A percentile compares a stretch with the other conserved stretches of the same genome.
These are phyloP conservation scores for Pandion haliaetus DNA, from an alignment of 2,113 vertebrate genomes.

Conservation along the genomic window DNA sequence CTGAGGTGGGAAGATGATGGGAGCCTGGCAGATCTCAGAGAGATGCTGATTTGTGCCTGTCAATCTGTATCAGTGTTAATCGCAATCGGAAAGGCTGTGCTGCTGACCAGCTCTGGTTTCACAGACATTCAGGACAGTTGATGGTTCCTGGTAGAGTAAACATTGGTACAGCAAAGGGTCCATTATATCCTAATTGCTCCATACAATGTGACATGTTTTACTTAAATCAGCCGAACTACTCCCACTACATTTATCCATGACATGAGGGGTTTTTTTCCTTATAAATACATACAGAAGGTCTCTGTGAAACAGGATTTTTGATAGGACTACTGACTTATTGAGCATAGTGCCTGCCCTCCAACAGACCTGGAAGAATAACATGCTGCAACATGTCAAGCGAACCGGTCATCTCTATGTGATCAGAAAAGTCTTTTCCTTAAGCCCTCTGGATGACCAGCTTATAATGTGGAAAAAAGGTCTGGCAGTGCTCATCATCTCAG, in stretches of 20 bases:
- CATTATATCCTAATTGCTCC: background rate
- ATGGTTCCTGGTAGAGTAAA: background rate
- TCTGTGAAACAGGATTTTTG: background rate
- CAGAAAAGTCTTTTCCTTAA: background rate
- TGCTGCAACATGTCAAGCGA: background rate
- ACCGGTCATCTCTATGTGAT: background rate
- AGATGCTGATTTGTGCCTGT: slow-evolving; percentile 65
- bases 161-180: background rate
- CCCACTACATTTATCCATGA: background rate
- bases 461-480: background rate
- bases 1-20: background rate
- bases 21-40: slow-evolving; percentile 50
- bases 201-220: background rate
- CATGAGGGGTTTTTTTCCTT: background rate
- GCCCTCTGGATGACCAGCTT: background rate
- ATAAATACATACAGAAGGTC: background rate
- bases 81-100: slow-evolving; percentile 43
- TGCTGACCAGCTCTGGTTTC: background rate
- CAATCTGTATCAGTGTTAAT: slow-evolving; percentile 70
- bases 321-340: background rate
- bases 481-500: background rate
- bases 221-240: background rate
- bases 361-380: background rate
- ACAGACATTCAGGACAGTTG: background rate
- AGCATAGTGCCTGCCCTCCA: background rate